A percentile compares a stretch with the other conserved stretches of the same genome.
These are phyloP conservation scores for Eulemur rufifrons DNA, from an alignment of 2,113 vertebrate species.

Conservation along the genomic window DNA sequence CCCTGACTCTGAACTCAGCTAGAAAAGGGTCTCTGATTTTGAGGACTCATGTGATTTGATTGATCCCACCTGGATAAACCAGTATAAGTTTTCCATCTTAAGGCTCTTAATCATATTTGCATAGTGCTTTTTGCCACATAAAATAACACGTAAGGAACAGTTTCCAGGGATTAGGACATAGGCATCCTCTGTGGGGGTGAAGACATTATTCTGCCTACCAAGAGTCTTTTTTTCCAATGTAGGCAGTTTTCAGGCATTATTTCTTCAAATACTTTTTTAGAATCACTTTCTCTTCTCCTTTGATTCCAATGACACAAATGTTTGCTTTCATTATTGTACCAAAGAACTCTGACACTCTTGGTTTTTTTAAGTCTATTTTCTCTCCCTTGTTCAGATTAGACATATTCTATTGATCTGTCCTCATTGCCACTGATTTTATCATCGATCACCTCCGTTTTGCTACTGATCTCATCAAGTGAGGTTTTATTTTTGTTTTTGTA, in stretches of 20 bases:
- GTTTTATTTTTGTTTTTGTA: not conserved
- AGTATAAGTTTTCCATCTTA: not conserved
- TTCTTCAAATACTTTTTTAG: not conserved
- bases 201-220: not conserved
- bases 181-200: not conserved
- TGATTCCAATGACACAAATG: not conserved
- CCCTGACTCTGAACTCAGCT: not conserved
- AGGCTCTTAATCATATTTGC: not conserved
- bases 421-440: not conserved
- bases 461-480: not conserved
- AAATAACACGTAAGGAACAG: not conserved
- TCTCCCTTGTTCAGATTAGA: not conserved
- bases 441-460: not conserved
- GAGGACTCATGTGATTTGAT: not conserved
- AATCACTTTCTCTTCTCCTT: not conserved
- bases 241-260: not conserved
- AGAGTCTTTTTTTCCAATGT: not conserved
- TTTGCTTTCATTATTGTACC: not conserved
- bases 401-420: not conserved
- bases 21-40: not conserved
- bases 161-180: not conserved
- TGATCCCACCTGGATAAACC: not conserved
- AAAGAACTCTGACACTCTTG: not conserved
- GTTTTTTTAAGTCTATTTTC: not conserved
- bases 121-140: not conserved